Evolutionary conservation across 1,140 invertebrate species (phyloP).

Genomic region (Dufourea novaeangliae): DNA sequence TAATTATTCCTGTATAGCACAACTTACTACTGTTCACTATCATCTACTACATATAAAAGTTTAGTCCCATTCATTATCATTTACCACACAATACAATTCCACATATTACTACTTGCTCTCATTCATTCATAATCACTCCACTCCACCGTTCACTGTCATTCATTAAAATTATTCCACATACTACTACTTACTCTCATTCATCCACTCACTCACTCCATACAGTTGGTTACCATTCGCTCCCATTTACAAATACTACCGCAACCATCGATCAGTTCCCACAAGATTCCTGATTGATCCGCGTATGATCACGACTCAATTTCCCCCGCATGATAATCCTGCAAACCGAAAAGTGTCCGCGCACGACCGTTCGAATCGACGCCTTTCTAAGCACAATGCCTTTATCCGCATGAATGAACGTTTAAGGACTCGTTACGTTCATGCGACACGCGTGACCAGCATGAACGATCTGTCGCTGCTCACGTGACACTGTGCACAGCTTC

Average conservation of each 20-base stretch:
- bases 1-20: too few relatives aligned
- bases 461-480: conserved; percentile 28
- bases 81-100: too few relatives aligned
- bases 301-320: conserved; percentile 38
- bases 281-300: conserved; percentile 7
- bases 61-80: too few relatives aligned
- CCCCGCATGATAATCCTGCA: conserved; percentile 4
- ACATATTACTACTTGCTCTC: background rate
- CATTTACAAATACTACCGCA: too few relatives aligned
- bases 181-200: background rate
- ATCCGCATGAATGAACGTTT: conserved; percentile 62
- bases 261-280: background rate
- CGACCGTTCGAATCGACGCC: conserved; percentile 59
- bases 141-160: background rate
- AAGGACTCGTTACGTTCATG: conserved; percentile 70
- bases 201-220: background rate
- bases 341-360: conserved; percentile 49
- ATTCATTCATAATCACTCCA: background rate
- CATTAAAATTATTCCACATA: background rate
- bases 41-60: too few relatives aligned
- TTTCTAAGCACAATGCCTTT: conserved; percentile 61
- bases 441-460: conserved; percentile 68
- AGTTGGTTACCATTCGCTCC: background rate
- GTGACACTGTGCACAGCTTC: conserved; percentile 20
- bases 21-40: too few relatives aligned